Conservation (phyloP, 2,113 vertebrate genomes). For the Perca schrenkii region DNA sequence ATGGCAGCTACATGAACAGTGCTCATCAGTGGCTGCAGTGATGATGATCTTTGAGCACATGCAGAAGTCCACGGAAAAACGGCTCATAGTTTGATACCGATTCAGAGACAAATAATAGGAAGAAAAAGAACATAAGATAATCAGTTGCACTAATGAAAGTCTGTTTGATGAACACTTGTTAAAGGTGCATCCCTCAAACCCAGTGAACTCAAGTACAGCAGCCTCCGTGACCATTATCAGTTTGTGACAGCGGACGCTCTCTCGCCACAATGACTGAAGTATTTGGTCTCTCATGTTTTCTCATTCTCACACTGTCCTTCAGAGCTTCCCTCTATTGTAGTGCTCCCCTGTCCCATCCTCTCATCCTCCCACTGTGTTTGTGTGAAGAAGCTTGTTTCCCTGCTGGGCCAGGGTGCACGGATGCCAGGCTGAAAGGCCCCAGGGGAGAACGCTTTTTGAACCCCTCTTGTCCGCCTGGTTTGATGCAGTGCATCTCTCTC, state of each 20-base stretch:
- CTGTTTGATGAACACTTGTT: neutral
- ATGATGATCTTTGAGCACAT: conserved; percentile 43
- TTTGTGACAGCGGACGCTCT: conserved; percentile 70
- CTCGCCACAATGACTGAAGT: conserved; percentile 61
- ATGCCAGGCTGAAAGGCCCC: conserved; percentile 75
- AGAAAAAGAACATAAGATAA: conserved; percentile 16
- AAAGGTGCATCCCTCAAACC: conserved; percentile 28
- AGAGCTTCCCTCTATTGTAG: conserved; percentile 69
- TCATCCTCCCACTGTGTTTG: conserved; percentile 80
- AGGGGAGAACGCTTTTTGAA: conserved; percentile 79
- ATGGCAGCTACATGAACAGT: conserved; percentile 65
- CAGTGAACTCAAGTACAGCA: conserved; percentile 49
- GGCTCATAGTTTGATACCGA: conserved; percentile 12
- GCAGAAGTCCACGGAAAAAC: conserved; percentile 17
- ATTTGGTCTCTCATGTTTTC: conserved; percentile 68
- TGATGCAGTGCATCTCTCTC: conserved; percentile 80
- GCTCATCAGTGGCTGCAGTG: conserved; percentile 61
- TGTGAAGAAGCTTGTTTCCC: conserved; percentile 77
- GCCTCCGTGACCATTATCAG: conserved; percentile 71
- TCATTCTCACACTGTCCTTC: conserved; percentile 77
- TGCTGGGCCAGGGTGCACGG: conserved; percentile 70
- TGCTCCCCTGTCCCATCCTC: conserved; percentile 72
- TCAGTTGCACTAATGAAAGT: neutral
- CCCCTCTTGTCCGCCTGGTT: conserved; percentile 80
- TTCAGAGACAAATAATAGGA: neutral